Evolutionary conservation across 2,888 invertebrate species (phyloP), one percentile per base, ranked within the genome.

Genomic region (Mythimna impura): DNA sequence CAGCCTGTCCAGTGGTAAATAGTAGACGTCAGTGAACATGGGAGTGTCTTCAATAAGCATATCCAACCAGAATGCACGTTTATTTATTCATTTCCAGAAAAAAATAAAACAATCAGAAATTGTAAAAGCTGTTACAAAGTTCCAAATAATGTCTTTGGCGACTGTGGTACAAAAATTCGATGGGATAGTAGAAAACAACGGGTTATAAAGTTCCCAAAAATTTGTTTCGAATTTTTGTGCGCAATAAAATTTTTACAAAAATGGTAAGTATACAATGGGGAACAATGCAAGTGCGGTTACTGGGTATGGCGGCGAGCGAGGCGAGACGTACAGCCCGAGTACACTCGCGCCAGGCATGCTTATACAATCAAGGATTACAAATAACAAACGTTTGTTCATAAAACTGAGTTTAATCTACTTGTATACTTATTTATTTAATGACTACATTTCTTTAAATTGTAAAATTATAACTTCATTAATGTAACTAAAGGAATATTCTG

Each of bases 341-440:
- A 12, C n/a, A 40, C 40, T 22, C 61, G 61, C 22, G 7, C 58
- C 66, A 58, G 64, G 64, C 73, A 80, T 77, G 71, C 80, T 82
- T 83, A 83, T 57, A 82, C 70, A 72, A 79, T 85, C 78, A 89
- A 91, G 80, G 90, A 91, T 91, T 93, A 93, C 91, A 91, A 92
- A 90, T 91, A 91, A 91, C 86, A 87, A 91, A 90, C 82, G 83
- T 91, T 93, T 93, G 93, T 93, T 94, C 92, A 89, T 89, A 91
- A 73, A 93, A 81, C 80, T 82, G 82, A 84, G 84, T 86, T 89
- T 90, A 89, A 88, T 82, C 93, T 94, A 94, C 91, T 92, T 93
- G 91, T 92, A 93, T 93, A 93, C 93, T 94, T 94, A 95, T 90
- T 87, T 91, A 92, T 91, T 87, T 91, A 92, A 93, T 95, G 95